These are phyloP conservation scores for Hephaestus fuliginosus DNA, from an alignment of 2,797 vertebrate species.

Conservation along the genomic window DNA sequence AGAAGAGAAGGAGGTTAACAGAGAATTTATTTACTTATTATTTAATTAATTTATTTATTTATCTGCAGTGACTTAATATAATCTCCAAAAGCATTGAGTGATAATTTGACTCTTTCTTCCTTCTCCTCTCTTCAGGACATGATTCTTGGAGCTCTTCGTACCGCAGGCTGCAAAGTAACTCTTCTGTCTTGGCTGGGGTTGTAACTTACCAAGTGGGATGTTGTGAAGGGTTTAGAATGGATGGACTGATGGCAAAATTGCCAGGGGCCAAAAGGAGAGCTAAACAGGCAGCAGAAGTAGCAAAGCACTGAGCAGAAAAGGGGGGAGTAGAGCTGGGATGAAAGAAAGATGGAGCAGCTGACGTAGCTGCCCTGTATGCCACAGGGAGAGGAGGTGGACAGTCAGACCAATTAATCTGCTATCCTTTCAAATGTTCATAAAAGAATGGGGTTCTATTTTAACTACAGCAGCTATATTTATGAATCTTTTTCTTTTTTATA, in stretches of 20 bases:
- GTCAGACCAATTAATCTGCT: not conserved
- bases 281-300: slow-evolving; percentile 24
- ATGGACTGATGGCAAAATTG: slow-evolving; percentile 32
- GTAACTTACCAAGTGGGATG: slow-evolving; percentile 33
- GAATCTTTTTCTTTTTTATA: not conserved
- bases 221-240: slow-evolving; percentile 34
- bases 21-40: not conserved
- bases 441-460: not conserved
- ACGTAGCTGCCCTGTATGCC: slow-evolving; percentile 4
- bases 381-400: not conserved
- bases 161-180: slow-evolving; percentile 16
- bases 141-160: slow-evolving; percentile 5
- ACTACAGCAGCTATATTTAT: too few relatives aligned
- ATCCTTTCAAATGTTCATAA: not conserved
- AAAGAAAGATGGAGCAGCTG: not conserved
- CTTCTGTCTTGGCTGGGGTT: slow-evolving; percentile 6
- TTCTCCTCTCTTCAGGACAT: slow-evolving; percentile 1
- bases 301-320: slow-evolving; percentile 11
- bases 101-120: not conserved
- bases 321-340: not conserved
- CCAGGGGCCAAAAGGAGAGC: slow-evolving; percentile 18
- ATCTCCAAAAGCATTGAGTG: too few relatives aligned
- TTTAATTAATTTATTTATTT: not conserved
- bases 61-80: not conserved
- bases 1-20: not conserved